Evolutionary conservation across 1,140 invertebrate species (phyloP), one percentile per base, ranked within the genome.

Genomic region (Archivesica marissinica): DNA sequence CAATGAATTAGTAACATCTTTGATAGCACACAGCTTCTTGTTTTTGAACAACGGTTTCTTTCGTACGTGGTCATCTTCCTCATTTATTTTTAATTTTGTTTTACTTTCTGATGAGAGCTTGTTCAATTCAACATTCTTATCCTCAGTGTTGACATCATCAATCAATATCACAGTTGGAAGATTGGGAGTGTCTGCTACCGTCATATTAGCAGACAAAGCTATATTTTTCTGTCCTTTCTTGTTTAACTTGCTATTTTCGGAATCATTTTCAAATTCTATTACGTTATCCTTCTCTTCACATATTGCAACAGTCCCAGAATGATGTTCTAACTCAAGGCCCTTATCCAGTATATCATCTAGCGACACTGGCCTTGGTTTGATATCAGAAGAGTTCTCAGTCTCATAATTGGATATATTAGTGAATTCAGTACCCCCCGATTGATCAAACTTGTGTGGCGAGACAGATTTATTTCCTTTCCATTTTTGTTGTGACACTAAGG

Each of bases 31-130:
- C 25, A 23, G n/a, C 15, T 78, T 78, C 35, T 79, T 79, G 33
- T 41, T 39, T 35, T 68, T 79, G 23, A 79, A 79, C 23, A 79
- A 68, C 20, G 77, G 77, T 23, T 66, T 79, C 23, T 79, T 79
- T 9, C 77, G 28, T 17, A 20, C 33, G 0, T 64, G 77, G n/a
- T n/a, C n/a, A n/a, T n/a, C n/a, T 61, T 64, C 20, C 25, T 44
- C 17, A 0, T n/a, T 33, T 75, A 44, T 23, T 52, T 54, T 44
- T 6, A 17, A 52, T 3, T 7, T n/a, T n/a, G n/a, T n/a, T n/a
- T n/a, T n/a, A n/a, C 3, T 20, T 52, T 52, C 50, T n/a, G 50
- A 7, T 52, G 50, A 52, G 50, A 7, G 50, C 17, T 20, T n/a
- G n/a, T n/a, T n/a, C n/a, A n/a, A 52, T 20, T 52, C 17, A 20